Conservation (phyloP, 2,113 vertebrate genomes). For the Corydoras maculifer region DNA sequence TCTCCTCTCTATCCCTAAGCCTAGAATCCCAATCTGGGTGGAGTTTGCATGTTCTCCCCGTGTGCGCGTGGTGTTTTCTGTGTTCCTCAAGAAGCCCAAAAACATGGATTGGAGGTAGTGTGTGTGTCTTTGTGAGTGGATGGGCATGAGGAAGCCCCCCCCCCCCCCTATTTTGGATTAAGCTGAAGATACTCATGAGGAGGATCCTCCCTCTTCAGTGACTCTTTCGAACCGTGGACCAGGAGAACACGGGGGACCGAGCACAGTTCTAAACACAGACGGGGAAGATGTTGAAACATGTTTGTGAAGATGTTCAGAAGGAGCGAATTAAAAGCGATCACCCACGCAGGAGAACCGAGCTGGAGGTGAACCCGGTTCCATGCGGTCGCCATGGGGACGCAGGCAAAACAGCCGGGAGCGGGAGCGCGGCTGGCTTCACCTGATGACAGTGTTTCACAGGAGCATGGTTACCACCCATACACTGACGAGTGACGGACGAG, state of each 20-base stretch:
- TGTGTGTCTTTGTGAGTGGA: no score
- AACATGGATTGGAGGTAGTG: no score
- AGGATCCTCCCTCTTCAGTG: no score
- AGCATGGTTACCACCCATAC: slow-evolving; percentile 50
- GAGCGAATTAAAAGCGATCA: slow-evolving; percentile 1
- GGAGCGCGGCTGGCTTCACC: slow-evolving; percentile 50
- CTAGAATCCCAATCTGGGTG: no score
- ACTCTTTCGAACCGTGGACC: not conserved
- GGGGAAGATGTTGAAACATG: not conserved
- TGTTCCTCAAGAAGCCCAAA: no score
- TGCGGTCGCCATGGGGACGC: slow-evolving; percentile 49
- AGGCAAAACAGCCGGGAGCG: slow-evolving; percentile 50
- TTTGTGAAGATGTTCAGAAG: not conserved
- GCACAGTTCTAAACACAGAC: not conserved
- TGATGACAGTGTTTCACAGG: slow-evolving; percentile 55
- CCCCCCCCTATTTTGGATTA: no score
- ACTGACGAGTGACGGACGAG: slow-evolving; percentile 46
- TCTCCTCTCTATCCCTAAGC: no score
- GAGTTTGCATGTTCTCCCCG: no score
- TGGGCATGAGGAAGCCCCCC: no score
- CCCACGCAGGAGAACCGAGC: slow-evolving; percentile 33
- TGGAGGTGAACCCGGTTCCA: slow-evolving; percentile 16
- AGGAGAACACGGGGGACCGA: not conserved
- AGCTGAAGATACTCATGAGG: no score
- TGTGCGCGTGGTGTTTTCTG: no score